Evolutionary conservation across 2,888 invertebrate genomes (phyloP).

Genomic region (Hypolimnas misippus): DNA sequence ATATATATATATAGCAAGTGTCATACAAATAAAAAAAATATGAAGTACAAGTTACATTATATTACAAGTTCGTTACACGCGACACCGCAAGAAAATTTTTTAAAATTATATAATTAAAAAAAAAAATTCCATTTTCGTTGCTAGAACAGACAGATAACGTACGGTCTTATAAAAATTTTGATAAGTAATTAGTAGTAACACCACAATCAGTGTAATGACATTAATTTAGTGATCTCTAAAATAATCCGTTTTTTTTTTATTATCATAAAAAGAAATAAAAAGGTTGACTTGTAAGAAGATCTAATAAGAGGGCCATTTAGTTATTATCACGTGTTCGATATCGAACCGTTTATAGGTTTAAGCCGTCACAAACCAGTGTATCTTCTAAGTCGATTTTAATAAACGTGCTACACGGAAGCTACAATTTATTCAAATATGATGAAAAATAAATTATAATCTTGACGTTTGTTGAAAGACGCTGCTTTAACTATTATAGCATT

Average conservation of each 20-base stretch:
- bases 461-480: too few relatives aligned
- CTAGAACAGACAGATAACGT: background rate
- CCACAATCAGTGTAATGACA: too few relatives aligned
- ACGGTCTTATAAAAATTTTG: too few relatives aligned
- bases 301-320: background rate
- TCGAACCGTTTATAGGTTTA: background rate
- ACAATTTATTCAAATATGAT: conserved; percentile 1
- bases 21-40: too few relatives aligned
- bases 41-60: too few relatives aligned
- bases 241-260: too few relatives aligned
- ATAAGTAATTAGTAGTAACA: too few relatives aligned
- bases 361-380: conserved; percentile 2
- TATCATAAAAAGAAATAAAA: too few relatives aligned
- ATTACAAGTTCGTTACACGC: too few relatives aligned
- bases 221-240: too few relatives aligned
- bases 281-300: background rate
- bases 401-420: conserved; percentile 7
- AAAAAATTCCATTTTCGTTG: background rate
- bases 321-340: background rate
- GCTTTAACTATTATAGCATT: too few relatives aligned
- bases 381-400: conserved; percentile 8
- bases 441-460: background rate
- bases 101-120: background rate
- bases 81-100: background rate
- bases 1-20: too few relatives aligned